Evolutionary conservation across 2,113 vertebrate genomes (phyloP).

Genomic region (Mystacornis crossleyi): DNA sequence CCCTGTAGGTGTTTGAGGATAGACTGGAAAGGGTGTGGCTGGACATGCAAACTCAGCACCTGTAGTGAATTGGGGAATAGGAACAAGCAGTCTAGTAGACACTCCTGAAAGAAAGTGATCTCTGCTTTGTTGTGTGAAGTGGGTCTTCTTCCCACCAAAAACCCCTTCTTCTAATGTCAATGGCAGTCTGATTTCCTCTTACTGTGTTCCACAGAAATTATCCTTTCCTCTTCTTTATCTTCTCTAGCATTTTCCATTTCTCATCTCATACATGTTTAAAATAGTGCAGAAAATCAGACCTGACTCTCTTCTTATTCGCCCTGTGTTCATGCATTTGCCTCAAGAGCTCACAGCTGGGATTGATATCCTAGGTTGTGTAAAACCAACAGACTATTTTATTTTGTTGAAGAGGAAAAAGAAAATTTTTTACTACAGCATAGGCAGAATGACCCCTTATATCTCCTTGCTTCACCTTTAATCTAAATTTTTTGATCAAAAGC

Average conservation of each 20-base stretch:
- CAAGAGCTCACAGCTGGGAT: neutral
- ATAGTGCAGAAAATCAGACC: neutral
- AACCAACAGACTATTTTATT: neutral
- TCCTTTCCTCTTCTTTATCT: neutral
- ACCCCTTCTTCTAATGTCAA: neutral
- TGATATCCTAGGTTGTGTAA: neutral
- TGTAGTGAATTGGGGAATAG: neutral
- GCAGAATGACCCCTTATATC: neutral
- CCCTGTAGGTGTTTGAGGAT: neutral
- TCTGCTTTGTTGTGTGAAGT: neutral
- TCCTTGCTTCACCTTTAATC: neutral
- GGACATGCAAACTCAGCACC: neutral
- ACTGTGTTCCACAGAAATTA: neutral
- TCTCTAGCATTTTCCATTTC: neutral
- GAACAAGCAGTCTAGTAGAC: neutral
- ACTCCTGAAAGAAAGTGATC: neutral
- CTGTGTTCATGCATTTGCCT: neutral
- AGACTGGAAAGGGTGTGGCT: neutral
- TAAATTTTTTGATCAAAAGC: neutral
- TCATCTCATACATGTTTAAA: neutral
- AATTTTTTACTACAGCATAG: neutral
- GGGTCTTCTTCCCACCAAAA: neutral
- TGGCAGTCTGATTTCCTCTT: neutral
- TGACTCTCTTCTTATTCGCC: neutral
- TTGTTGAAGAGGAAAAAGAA: neutral